Evolutionary conservation across 2,113 vertebrate genomes (phyloP).

Genomic region (Thomomys bottae): DNA sequence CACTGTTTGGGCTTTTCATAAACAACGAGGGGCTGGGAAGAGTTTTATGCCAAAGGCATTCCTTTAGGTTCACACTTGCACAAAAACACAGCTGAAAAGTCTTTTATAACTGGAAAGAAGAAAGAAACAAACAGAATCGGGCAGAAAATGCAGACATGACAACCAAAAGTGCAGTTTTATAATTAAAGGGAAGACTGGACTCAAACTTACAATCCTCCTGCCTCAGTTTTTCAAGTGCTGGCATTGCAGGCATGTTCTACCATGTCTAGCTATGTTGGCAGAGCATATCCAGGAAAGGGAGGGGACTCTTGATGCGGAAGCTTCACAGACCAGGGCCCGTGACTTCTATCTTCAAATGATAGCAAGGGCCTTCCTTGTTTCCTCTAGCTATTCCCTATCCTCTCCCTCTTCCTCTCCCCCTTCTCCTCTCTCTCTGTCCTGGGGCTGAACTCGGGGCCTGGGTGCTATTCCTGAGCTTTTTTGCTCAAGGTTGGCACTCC

Average conservation of each 20-base stretch:
- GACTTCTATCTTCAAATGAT: background rate
- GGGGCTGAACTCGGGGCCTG: too few relatives aligned
- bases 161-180: constrained; percentile 6
- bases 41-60: background rate
- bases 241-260: too few relatives aligned
- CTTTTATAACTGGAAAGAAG: background rate
- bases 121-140: background rate
- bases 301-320: background rate
- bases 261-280: too few relatives aligned
- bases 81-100: too few relatives aligned
- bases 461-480: too few relatives aligned
- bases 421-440: too few relatives aligned
- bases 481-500: too few relatives aligned
- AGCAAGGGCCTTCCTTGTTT: background rate
- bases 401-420: too few relatives aligned
- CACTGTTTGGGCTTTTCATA: background rate
- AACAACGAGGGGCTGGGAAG: background rate
- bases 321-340: too few relatives aligned
- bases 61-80: background rate
- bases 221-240: too few relatives aligned
- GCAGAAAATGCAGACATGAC: background rate
- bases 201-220: too few relatives aligned
- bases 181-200: background rate
- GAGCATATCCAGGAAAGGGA: accelerated
- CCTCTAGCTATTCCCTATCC: background rate